Base-by-base conservation (phyloP, 2,797 vertebrate genomes). In the Mus caroli region DNA sequence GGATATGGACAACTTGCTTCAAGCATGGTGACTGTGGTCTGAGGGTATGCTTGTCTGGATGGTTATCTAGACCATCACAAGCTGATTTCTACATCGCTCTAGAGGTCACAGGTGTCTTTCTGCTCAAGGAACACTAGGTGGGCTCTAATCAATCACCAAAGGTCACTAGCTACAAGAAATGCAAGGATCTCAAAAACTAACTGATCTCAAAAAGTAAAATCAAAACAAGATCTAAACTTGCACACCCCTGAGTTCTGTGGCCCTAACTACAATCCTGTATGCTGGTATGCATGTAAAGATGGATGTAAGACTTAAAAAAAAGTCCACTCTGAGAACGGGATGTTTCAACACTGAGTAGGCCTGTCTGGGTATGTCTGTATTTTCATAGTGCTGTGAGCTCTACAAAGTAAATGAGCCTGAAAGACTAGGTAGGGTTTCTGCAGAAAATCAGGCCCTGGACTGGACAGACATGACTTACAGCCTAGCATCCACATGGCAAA, bases 1-100 rank as follows among this genome's bases (percentile, higher is more conserved):
- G 14, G 1, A 17, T 14, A 12, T 1, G 22, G 6, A 20, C 14
- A 40, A 9, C 0, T 3, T 12, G 6, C 26, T 3, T 1, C 10
- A 9, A 5, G 54, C 28, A 9, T 17, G 1, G 34, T 50, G 75
- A 62, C 0, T 11, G 3, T 19, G 64, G 22, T 31, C 40, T 60
- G 7, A 1, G 4, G 0, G 3, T 1, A 10, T 8, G 19, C 20
- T 8, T 20, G 31, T 19, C 1, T 13, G 9, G 11, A 43, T 19
- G 14, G 19, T 5, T 14, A 22, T 26, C 1, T 4, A 8, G 6
- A 22, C 58, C 40, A 60, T 24, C 10, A 11, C 3, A 22, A 40
- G 6, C 60, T 20, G 6, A 31, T 9, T 43, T 9, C 11, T 52
- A 19, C 20, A 2, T 26, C 7, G 22, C 12, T 54, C 11, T 1